Evolutionary conservation across 2,888 invertebrate species (phyloP).

Genomic region (Diarsia mendica): DNA sequence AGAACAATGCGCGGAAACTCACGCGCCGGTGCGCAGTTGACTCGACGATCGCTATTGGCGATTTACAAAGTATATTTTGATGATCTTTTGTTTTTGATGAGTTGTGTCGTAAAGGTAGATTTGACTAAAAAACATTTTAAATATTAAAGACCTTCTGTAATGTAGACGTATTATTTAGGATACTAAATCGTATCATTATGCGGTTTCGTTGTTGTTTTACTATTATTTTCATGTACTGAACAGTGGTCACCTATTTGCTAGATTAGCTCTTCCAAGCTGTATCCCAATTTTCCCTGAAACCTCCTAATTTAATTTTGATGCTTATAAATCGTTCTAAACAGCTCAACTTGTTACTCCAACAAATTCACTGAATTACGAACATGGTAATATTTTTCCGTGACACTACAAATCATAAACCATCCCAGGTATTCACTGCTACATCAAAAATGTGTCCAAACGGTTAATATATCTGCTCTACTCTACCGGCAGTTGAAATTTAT

Average conservation of each 20-base stretch:
- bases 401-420: conserved; percentile 61
- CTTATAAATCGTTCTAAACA: conserved; percentile 20
- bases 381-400: conserved; percentile 55
- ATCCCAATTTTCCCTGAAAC: neutral
- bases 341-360: conserved; percentile 10
- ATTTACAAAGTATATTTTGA: conserved; percentile 65
- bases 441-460: conserved; percentile 66
- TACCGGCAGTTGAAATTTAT: conserved; percentile 82
- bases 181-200: neutral
- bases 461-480: conserved; percentile 62
- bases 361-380: conserved; percentile 41
- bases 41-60: conserved; percentile 65
- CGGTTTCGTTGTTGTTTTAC: neutral
- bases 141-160: neutral
- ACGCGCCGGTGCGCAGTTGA: conserved; percentile 70
- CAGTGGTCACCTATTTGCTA: neutral
- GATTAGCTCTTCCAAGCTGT: neutral
- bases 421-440: conserved; percentile 58
- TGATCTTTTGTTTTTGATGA: conserved; percentile 54
- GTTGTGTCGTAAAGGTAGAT: neutral
- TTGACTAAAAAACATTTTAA: neutral
- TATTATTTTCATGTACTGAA: no score
- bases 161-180: neutral
- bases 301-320: neutral
- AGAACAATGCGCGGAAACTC: conserved; percentile 78